A percentile compares a stretch with the other conserved stretches of the same genome.
These are phyloP conservation scores for Oreochromis niloticus DNA, from an alignment of 2,113 vertebrate species.

Conservation along the genomic window DNA sequence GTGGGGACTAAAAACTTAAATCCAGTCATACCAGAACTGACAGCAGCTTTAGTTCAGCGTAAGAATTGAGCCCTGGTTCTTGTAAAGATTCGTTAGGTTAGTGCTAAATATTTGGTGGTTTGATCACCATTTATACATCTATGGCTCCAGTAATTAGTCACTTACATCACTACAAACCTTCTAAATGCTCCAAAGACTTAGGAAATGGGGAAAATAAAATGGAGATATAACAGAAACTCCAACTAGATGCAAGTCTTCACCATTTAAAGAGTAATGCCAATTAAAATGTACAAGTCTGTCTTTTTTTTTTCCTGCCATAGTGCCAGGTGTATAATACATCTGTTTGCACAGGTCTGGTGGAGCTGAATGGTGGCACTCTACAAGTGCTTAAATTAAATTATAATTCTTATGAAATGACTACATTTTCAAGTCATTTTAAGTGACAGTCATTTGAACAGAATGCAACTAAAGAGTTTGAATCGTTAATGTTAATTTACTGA, in stretches of 20 bases:
- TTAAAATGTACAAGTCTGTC: accelerated
- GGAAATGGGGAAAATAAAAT: neutral
- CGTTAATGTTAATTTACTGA: neutral
- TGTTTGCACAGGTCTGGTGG: neutral
- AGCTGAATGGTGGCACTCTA: neutral
- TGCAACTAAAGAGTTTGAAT: neutral
- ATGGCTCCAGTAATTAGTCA: neutral
- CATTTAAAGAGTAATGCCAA: neutral
- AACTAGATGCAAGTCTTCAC: accelerated
- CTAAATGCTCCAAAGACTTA: neutral
- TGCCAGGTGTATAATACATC: neutral
- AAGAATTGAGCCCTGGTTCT: neutral
- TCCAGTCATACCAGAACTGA: neutral
- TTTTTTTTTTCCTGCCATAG: neutral
- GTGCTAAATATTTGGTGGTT: neutral
- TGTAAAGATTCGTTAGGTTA: neutral
- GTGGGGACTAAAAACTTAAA: neutral
- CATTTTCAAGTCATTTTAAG: accelerated
- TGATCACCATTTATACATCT: neutral
- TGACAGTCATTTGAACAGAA: neutral
- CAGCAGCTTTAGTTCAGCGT: neutral
- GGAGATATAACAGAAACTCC: neutral
- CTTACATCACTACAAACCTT: neutral
- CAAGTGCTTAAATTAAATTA: neutral
- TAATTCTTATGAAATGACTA: neutral